A percentile compares a stretch with the other conserved stretches of the same genome.
These are phyloP conservation scores for Notothenia coriiceps DNA, from an alignment of 2,113 vertebrate genomes.

Conservation along the genomic window DNA sequence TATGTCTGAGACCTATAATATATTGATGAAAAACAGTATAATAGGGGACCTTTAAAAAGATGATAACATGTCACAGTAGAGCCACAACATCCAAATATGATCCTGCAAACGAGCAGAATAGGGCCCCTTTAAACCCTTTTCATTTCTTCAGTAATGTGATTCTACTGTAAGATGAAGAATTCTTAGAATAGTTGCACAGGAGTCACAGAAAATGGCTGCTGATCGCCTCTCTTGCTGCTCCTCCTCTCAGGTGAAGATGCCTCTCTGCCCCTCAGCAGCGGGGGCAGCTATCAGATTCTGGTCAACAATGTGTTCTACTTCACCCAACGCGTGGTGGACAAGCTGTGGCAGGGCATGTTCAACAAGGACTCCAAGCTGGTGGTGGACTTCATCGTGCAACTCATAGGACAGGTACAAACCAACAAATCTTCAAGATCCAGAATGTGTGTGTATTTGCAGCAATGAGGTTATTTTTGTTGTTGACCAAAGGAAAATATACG, in stretches of 20 bases:
- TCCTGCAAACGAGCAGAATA: no score
- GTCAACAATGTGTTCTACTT: conserved; percentile 99
- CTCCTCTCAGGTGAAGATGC: conserved; percentile 92
- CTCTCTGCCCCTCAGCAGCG: conserved; percentile 93
- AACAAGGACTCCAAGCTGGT: conserved; percentile 99
- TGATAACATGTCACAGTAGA: no score
- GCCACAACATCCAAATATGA: no score
- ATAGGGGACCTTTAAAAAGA: no score
- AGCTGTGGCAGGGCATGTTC: conserved; percentile 99
- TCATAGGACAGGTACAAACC: conserved; percentile 92
- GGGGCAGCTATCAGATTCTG: conserved; percentile 96
- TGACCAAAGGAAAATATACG: no score
- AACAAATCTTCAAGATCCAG: background rate
- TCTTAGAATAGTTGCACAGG: background rate
- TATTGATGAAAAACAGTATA: no score
- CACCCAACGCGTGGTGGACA: conserved; percentile 97
- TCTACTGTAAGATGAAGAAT: background rate
- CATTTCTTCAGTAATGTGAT: background rate
- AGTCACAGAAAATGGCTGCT: background rate
- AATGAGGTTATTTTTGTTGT: no score
- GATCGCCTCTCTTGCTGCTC: background rate
- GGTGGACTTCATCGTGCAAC: conserved; percentile 98
- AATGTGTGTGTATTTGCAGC: background rate
- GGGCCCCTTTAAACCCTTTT: background rate
- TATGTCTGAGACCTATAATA: no score